Base-by-base conservation (phyloP, 92 coral and sea anemone species). In the Phenganax marumi region DNA sequence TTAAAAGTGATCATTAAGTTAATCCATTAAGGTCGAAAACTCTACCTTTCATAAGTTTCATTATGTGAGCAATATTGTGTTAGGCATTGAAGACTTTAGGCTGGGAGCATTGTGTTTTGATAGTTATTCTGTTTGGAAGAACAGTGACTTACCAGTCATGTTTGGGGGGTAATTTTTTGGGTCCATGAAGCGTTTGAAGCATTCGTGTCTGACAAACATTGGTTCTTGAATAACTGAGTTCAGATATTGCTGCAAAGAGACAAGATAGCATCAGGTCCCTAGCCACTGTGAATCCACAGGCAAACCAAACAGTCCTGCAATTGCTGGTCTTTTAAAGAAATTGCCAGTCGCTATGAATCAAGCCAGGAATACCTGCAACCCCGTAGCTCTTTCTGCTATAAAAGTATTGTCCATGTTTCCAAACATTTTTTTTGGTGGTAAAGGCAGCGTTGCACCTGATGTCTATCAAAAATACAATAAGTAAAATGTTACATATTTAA, bases 351-450 rank as follows among this genome's bases (percentile, higher is more conserved):
- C 43, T 33, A 33, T 33, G 43, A 33, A 33, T 33, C 43, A 33
- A 33, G 43, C 43, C 43, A 33, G 43, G 43, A 72, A 7, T 85
- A 91, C 97, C 97, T 93, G 97, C 52, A 95, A 86, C 8, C 98
- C 98, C 69, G 81, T 89, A 72, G 89, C 97, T 64, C 98, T 89
- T 78, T 95, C 98, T 25, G 93, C 90, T 60, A 95, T 88, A 84
- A 95, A 95, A 57, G 98, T 71, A 50, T 88, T 87, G 70, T 95
- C 98, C 98, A 95, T 95, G 75, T 95, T 95, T 26, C 98, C 98
- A 89, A 95, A 95, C 66, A 95, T 93, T 78, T 95, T 95, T 89
- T 95, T 94, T 39, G 98, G 98, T 63, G 98, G 98, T 12, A 95
- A 81, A 22, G 95, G 92, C 52, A 95, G 85, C 25, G 91, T 92